phyloP scores from a whole-genome alignment of 1,140 invertebrate species.

The Drosophila kanapiae region DNA sequence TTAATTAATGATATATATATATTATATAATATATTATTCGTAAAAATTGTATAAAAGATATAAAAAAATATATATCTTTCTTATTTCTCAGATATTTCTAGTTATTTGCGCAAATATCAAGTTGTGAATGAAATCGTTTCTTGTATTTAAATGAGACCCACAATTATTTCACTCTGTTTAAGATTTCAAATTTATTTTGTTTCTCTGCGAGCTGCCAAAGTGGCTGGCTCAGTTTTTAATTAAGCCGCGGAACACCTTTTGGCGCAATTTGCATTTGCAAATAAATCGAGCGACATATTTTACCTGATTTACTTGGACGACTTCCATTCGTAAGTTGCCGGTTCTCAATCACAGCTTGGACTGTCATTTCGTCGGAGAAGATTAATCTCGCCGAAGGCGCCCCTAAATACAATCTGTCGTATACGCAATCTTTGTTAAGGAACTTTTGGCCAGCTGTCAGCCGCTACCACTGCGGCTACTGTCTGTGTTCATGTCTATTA shows the following conservation, averaged over 20 bases:
- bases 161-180: conserved; percentile 5
- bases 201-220: neutral
- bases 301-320: conserved; percentile 24
- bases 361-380: neutral
- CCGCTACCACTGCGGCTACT: neutral
- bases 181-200: neutral
- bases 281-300: conserved; percentile 48
- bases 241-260: conserved; percentile 38
- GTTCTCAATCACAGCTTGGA: conserved; percentile 27
- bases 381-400: conserved; percentile 34
- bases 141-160: neutral
- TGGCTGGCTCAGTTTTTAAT: conserved; percentile 38
- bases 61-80: neutral
- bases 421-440: conserved; percentile 27
- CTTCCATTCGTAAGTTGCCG: neutral
- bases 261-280: conserved; percentile 39
- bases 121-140: neutral
- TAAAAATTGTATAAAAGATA: neutral
- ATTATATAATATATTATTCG: too few species aligned
- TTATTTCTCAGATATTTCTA: neutral
- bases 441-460: conserved; percentile 19
- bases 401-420: conserved; percentile 18
- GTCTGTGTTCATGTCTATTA: conserved; percentile 34
- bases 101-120: neutral
- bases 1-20: too few species aligned